Percentiles rank a stretch among this genome's conserved stretches.
Conservation (phyloP, 2,797 vertebrate genomes). For the Mormyrops attenuatus region DNA sequence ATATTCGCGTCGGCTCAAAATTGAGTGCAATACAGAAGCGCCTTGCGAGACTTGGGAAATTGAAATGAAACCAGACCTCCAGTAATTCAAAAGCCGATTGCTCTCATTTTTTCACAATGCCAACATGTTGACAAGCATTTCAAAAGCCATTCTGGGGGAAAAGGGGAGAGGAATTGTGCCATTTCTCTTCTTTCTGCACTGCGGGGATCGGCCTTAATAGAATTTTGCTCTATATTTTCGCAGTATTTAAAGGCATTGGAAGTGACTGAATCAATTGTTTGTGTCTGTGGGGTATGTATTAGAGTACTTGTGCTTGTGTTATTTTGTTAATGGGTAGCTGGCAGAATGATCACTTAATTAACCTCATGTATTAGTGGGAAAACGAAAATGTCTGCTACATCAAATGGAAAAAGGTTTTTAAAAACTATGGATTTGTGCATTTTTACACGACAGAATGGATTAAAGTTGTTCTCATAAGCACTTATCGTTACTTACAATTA, state of each 20-base stretch:
- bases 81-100: conserved; percentile 39
- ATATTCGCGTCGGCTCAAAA: neutral
- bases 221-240: conserved; percentile 24
- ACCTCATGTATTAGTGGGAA: conserved; percentile 25
- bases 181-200: conserved; percentile 10
- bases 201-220: conserved; percentile 33
- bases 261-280: conserved; percentile 42
- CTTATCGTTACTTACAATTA: conserved; percentile 23
- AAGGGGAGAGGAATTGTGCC: neutral
- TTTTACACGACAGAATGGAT: conserved; percentile 12
- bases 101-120: conserved; percentile 33
- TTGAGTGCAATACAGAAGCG: neutral
- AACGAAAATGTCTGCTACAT: conserved; percentile 22
- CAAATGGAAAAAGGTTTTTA: neutral
- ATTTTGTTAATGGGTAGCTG: conserved; percentile 38
- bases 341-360: conserved; percentile 43
- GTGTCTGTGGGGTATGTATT: conserved; percentile 38
- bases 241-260: conserved; percentile 28
- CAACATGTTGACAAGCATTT: conserved; percentile 20
- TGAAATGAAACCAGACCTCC: conserved; percentile 31
- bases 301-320: conserved; percentile 34
- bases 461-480: conserved; percentile 15
- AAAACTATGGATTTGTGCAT: conserved; percentile 23
- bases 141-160: conserved; percentile 19
- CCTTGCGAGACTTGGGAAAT: neutral